A percentile compares a stretch with the other conserved stretches of the same genome.
These are phyloP conservation scores for Leptonema lineaticorne DNA, from an alignment of 1,140 invertebrate species.

Conservation along the genomic window DNA sequence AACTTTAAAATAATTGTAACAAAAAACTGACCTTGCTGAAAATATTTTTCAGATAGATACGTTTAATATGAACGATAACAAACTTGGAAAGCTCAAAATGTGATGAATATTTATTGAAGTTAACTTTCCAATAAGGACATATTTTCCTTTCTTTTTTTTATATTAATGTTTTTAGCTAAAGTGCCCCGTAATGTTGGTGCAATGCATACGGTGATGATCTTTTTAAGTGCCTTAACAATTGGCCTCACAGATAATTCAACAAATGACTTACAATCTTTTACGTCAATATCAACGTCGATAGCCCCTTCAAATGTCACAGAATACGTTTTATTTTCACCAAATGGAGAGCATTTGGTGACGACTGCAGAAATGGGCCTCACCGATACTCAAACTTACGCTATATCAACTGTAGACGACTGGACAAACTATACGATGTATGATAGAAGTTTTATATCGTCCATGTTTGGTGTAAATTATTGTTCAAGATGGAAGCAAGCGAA, in stretches of 20 bases:
- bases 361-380: slow-evolving; percentile 33
- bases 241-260: slow-evolving; percentile 29
- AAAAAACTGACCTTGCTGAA: not conserved
- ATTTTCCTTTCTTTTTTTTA: not conserved
- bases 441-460: slow-evolving; percentile 36
- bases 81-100: not conserved
- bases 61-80: not conserved
- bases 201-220: slow-evolving; percentile 34
- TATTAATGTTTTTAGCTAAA: slow-evolving; percentile 19
- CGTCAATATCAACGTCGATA: slow-evolving; percentile 11
- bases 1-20: not conserved
- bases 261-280: slow-evolving; percentile 13
- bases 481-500: slow-evolving; percentile 62
- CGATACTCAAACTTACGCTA: slow-evolving; percentile 26
- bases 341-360: slow-evolving; percentile 28
- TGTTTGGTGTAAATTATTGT: slow-evolving; percentile 54
- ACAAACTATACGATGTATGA: slow-evolving; percentile 32
- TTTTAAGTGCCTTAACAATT: slow-evolving; percentile 39
- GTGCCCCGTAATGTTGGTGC: slow-evolving; percentile 12
- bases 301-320: slow-evolving; percentile 26
- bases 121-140: not conserved
- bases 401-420: slow-evolving; percentile 29
- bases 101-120: not conserved
- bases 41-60: not conserved
- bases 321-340: slow-evolving; percentile 9